Base-by-base conservation (phyloP, 2,797 vertebrate species). In the Myripristis murdjan region DNA sequence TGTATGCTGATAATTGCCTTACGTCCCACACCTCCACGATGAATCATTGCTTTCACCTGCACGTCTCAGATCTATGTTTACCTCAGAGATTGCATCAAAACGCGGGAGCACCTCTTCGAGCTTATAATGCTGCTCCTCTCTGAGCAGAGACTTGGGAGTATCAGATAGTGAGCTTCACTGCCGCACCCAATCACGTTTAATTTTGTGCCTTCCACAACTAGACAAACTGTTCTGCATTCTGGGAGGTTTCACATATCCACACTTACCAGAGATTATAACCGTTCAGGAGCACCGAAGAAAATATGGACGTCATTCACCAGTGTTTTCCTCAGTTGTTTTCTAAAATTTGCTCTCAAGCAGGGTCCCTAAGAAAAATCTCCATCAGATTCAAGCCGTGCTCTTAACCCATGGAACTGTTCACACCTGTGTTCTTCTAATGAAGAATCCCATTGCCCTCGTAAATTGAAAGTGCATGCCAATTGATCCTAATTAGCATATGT, bases 31-130 rank as follows among this genome's bases (percentile, higher is more conserved):
- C 78, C 73, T 61, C 53, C 9, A 0, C 15, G 8, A 64, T 84
- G 77, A 86, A 73, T 84, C 83, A 70, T 26, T 6, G 1, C 72
- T 49, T 69, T 75, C 63, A 16, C 60, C 6, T 1, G 1, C 59
- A 41, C 5, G 0, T 66, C 76, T 68, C 35, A 0, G 26, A 37
- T 67, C 67, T 48, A 3, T 68, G 66, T 87, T 86, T 77, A 84
- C 79, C 62, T 73, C 63, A 1, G 74, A 83, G 83, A 84, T 84
- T 66, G 73, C 81, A 83, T 82, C 70, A 69, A 71, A 59, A 70
- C 54, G 65, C 65, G 54, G 6, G 23, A 71, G 55, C 63, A 7
- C 64, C 64, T 65, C 71, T 57, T 79, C 52, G 2, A 61, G 54
- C 23, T 57, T 63, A 53, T 22, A 58, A 56, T 11, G 3, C 11